Evolutionary conservation across 2,797 vertebrate species (phyloP), one percentile per base, ranked within the genome.

Genomic region (Coreius guichenoti): DNA sequence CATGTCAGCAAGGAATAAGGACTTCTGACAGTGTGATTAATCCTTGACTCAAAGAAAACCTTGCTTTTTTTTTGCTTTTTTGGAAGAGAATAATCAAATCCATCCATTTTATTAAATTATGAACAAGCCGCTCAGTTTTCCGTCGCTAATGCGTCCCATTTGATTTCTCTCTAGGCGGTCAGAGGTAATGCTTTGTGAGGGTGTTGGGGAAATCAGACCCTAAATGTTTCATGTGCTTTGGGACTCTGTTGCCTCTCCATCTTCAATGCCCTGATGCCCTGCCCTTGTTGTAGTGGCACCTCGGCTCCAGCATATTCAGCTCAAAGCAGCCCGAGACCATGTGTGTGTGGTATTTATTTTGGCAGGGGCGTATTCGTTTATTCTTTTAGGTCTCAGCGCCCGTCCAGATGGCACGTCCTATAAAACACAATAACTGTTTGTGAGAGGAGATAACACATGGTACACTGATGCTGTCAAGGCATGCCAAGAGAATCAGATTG

Each of bases 401-500:
- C 29, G 0, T 82, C 45, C 39, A 69, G 84, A 88, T 51, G 69
- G 84, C 69, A 74, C 80, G 31, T 81, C 78, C 73, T 26, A 81
- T 80, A 80, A 69, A 82, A 73, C 67, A 82, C 86, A 87, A 78
- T 86, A 78, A 77, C 83, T 81, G 87, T 85, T 89, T 86, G 63
- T 87, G 58, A 72, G 85, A 69, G 51, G 43, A 86, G 83, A 90
- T 84, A 76, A 70, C 33, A 78, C 77, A 68, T 56, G 76, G 80
- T 76, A 58, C 54, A 61, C 51, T 83, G 86, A 91, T 89, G 87
- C 61, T 84, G 79, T 90, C 72, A 11, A 76, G 80, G 84, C 82
- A 83, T 87, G 86, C 79, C 86, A 83, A 69, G 58, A 45, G 70
- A 83, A 88, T 90, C 86, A 85, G 89, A 91, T 89, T 80, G 85